Conservation (phyloP, 2,888 invertebrate species). For the Megamerina dolium region DNA sequence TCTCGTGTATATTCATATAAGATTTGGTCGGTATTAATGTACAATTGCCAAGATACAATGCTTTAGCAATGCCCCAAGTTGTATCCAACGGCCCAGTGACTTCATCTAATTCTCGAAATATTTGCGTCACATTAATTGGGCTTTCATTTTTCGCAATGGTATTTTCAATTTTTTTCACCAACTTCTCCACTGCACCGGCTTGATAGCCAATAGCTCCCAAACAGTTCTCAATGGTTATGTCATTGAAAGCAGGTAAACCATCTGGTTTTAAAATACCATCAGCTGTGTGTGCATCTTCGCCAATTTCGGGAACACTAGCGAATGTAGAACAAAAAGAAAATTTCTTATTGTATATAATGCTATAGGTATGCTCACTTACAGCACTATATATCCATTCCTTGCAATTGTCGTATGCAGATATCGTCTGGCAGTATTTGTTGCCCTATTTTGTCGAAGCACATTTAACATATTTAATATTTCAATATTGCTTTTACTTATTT, state of each 20-base stretch:
- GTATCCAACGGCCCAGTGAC: slow-evolving; percentile 67
- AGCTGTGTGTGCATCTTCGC: slow-evolving; percentile 71
- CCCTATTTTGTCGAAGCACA: slow-evolving; percentile 27
- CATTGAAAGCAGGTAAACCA: slow-evolving; percentile 74
- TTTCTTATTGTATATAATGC: neutral
- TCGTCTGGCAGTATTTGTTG: slow-evolving; percentile 21
- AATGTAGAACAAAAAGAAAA: too few relatives aligned
- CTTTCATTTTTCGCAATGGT: slow-evolving; percentile 43
- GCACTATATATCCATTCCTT: slow-evolving; percentile 36
- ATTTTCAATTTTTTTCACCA: slow-evolving; percentile 63
- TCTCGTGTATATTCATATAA: slow-evolving; percentile 72
- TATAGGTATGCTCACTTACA: slow-evolving; percentile 28
- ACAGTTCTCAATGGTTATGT: slow-evolving; percentile 76
- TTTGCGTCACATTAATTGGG: slow-evolving; percentile 53
- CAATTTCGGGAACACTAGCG: slow-evolving; percentile 73
- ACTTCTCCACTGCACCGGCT: slow-evolving; percentile 73
- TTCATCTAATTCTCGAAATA: slow-evolving; percentile 70
- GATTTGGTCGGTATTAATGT: slow-evolving; percentile 72
- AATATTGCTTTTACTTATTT: too few relatives aligned
- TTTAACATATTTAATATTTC: slow-evolving; percentile 31
- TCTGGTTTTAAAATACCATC: slow-evolving; percentile 65
- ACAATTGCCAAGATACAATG: slow-evolving; percentile 73
- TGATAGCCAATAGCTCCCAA: slow-evolving; percentile 78
- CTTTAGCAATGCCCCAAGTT: slow-evolving; percentile 83
- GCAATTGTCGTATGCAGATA: slow-evolving; percentile 27